Evolutionary conservation across 2,113 vertebrate genomes (phyloP), one percentile per base, ranked within the genome.

Genomic region (Lycocorax pyrrhopterus): DNA sequence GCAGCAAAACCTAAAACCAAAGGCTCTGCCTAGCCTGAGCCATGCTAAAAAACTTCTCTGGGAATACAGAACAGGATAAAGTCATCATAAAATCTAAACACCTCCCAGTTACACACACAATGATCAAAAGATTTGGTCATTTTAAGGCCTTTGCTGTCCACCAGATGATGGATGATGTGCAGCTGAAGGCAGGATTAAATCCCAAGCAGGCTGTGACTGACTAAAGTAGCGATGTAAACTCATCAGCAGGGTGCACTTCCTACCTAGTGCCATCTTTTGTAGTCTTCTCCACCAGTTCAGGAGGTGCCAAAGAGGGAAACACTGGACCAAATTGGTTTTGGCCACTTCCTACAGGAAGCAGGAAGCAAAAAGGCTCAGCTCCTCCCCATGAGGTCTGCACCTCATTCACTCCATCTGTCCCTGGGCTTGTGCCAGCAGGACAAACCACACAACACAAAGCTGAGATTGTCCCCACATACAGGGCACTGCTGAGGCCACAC

Each of bases 301-400:
- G 58, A 78, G 53, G 64, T 82, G 64, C 60, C 74, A 89, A 74
- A 93, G 75, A 73, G 87, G 73, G 64, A 78, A 95, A 81, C 15
- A 29, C 8, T 64, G n/a, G 59, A 90, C 32, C 19, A 88, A 75
- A 73, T 0, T 15, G 17, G 6, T 22, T 52, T 56, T 77, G 56
- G 69, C 27, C 25, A 8, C 30, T 60, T 56, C 49, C 82, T 71
- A 56, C n/a, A 66, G 7, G 9, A 89, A 83, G 52, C 59, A 90
- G 82, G 69, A 93, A 78, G 62, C 44, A 76, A 62, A 94, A 87
- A 82, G 18, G 66, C 46, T 92, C 82, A 74, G 14, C 29, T 77
- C 8, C 39, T 88, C 27, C 39, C 64, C 44, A 22, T 12, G 56
- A 77, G 51, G 32, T 51, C 74, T 23, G 35, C 64, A 66, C 21